Evolutionary conservation across 2,113 vertebrate genomes (phyloP).

Genomic region (Eulacestoma nigropectus): DNA sequence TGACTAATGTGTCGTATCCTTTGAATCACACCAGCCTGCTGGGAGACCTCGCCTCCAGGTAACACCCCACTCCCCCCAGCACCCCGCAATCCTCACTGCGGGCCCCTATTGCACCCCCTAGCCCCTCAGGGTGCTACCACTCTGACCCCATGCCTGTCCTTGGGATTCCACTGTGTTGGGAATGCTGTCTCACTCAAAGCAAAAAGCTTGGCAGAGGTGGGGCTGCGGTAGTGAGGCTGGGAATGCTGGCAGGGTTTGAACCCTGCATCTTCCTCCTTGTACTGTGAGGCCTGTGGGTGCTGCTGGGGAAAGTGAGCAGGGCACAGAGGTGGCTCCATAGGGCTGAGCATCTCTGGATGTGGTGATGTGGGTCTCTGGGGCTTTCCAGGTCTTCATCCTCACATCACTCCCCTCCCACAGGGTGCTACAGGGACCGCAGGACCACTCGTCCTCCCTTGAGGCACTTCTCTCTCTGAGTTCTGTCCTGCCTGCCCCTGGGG

Average conservation of each 20-base stretch:
- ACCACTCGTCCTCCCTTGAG: neutral
- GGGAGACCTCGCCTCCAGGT: constrained; percentile 95
- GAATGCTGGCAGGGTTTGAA: neutral
- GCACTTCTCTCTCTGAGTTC: neutral
- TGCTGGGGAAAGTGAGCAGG: neutral
- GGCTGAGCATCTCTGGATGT: neutral
- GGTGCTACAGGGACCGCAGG: fast-evolving
- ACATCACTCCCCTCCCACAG: neutral
- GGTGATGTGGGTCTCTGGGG: neutral
- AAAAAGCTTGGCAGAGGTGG: neutral
- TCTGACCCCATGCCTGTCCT: neutral
- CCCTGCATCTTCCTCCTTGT: neutral
- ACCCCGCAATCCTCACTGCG: neutral
- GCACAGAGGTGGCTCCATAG: neutral
- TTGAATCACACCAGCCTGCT: constrained; percentile 73
- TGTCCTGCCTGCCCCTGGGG: too few species aligned
- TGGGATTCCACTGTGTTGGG: neutral
- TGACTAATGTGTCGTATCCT: constrained; percentile 64
- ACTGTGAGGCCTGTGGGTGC: neutral
- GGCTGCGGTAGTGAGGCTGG: neutral
- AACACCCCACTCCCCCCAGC: neutral
- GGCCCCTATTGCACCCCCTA: neutral
- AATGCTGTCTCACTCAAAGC: neutral
- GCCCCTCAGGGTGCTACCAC: neutral
- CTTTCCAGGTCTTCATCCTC: neutral